These are phyloP conservation scores for Thalassarche chlororhynchos DNA, from an alignment of 2,113 vertebrate species.

Conservation along the genomic window DNA sequence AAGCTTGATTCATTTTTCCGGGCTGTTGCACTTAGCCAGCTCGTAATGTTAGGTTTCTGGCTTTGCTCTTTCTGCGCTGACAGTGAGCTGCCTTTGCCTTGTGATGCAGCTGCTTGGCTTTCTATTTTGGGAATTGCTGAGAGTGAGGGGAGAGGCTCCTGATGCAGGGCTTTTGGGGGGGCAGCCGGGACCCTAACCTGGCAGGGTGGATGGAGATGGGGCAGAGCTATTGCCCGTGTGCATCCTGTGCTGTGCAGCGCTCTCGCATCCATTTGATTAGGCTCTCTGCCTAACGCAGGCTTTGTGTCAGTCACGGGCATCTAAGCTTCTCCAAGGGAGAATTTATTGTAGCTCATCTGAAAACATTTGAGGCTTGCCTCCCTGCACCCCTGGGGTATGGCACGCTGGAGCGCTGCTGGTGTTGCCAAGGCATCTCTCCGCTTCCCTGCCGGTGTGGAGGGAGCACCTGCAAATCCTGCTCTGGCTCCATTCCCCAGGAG, in stretches of 20 bases:
- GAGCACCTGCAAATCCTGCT: neutral
- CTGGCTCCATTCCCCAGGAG: rapidly evolving
- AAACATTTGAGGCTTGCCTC: neutral
- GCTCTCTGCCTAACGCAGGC: neutral
- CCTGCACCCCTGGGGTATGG: neutral
- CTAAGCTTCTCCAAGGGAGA: neutral
- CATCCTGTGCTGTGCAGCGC: neutral
- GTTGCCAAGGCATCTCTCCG: neutral
- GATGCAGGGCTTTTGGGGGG: neutral
- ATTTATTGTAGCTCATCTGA: neutral
- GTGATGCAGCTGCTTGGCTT: neutral
- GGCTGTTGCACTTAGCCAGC: neutral
- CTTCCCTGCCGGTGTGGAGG: neutral
- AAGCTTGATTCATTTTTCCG: neutral
- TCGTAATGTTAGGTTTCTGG: neutral
- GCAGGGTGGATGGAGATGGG: neutral
- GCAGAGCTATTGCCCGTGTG: neutral
- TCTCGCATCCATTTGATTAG: neutral
- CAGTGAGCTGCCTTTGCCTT: neutral
- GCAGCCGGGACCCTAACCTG: rapidly evolving
- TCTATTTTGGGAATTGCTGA: neutral
- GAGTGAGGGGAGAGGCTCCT: neutral
- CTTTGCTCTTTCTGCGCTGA: neutral
- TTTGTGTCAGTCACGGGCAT: neutral
- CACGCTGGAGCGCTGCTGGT: neutral